Evolutionary conservation across 2,888 invertebrate genomes (phyloP).

Genomic region (Sphecodes monilicornis): DNA sequence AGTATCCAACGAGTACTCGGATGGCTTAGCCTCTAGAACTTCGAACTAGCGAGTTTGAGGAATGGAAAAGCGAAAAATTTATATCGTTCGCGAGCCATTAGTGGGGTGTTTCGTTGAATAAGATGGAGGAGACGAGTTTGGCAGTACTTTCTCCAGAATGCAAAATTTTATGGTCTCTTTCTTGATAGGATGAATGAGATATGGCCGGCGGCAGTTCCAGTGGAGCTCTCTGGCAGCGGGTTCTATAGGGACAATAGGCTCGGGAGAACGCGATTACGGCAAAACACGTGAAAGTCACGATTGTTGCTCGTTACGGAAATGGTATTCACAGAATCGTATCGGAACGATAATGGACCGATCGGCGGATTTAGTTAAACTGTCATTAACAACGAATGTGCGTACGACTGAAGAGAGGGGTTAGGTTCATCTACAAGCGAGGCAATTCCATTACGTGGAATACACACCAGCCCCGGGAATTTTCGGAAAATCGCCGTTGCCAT

Average conservation of each 20-base stretch:
- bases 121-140: constrained; percentile 1
- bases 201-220: not conserved
- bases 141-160: not conserved
- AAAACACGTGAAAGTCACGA: constrained; percentile 23
- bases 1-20: not conserved
- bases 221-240: not conserved
- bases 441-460: constrained; percentile 10
- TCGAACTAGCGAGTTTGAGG: not conserved
- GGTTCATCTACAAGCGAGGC: constrained; percentile 1
- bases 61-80: not conserved
- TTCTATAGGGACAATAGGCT: not conserved
- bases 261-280: constrained; percentile 7
- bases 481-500: constrained; percentile 11
- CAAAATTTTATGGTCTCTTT: not conserved
- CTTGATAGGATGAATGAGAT: constrained; percentile 1
- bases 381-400: constrained; percentile 2
- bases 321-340: constrained; percentile 13
- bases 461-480: constrained; percentile 7
- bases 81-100: not conserved
- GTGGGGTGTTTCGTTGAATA: not conserved
- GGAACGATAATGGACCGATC: constrained; percentile 9
- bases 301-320: constrained; percentile 7
- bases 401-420: not conserved
- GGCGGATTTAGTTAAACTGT: constrained; percentile 14
- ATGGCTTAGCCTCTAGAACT: not conserved